phyloP scores from a whole-genome alignment of 2,888 invertebrate species.

The Cantharis flavilabris region DNA sequence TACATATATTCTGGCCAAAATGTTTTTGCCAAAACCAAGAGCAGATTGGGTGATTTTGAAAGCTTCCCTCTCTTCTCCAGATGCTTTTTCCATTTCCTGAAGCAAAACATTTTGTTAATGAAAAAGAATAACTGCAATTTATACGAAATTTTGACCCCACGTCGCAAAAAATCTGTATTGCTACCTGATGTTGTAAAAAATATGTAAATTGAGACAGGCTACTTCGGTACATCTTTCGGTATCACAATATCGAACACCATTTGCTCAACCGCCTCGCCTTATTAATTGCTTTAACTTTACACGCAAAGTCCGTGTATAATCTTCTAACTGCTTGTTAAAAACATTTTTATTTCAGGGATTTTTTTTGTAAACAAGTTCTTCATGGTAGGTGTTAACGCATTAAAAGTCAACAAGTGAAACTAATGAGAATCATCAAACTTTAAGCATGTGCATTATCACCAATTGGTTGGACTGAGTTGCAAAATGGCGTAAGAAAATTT shows the following conservation, averaged over 20 bases:
- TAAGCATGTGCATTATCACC: not conserved
- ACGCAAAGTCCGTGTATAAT: not conserved
- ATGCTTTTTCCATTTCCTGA: conserved; percentile 72
- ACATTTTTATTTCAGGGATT: not conserved
- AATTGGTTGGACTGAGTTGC: not conserved
- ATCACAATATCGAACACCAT: not conserved
- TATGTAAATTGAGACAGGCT: not conserved
- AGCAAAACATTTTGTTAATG: conserved; percentile 26
- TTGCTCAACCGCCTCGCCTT: not conserved
- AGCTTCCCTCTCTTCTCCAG: conserved; percentile 61
- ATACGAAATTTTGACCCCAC: not conserved
- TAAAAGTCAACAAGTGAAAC: not conserved
- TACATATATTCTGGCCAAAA: conserved; percentile 70
- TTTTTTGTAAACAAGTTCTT: not conserved
- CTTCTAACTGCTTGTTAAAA: not conserved
- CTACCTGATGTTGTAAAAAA: not conserved
- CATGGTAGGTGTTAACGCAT: not conserved
- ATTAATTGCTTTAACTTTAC: not conserved
- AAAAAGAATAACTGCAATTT: not conserved
- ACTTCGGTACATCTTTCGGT: not conserved
- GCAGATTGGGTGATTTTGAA: conserved; percentile 65
- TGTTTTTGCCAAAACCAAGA: conserved; percentile 67
- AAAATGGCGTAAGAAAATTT: not conserved
- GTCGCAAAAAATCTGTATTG: not conserved
- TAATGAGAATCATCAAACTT: not conserved